Base-by-base conservation (phyloP, 64 coral and sea anemone genomes). In the Platygyra sinensis region DNA sequence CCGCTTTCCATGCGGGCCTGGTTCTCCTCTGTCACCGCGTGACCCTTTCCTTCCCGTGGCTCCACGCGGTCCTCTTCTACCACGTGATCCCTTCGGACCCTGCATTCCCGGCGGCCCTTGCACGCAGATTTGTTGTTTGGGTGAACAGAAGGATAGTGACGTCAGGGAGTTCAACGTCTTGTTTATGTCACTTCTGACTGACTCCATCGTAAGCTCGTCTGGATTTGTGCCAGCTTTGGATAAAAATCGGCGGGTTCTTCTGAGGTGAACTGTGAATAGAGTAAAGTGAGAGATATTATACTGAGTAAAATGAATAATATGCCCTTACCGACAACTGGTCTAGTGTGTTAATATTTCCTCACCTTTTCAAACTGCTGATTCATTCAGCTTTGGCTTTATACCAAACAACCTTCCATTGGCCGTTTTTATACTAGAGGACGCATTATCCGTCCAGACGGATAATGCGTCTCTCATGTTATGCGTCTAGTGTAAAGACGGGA, bases 91-190 rank as follows among this genome's bases (percentile, higher is more conserved):
- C 50, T 84, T 91, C 0, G 5, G 72, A 72, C 89, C 89, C 82
- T 33, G 80, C 49, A 75, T 75, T 91, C 89, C 89, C 60, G 72
- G 89, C 32, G 79, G 89, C 10, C 89, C 89, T 51, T 85, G 62
- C 62, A 72, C 39, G 13, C 81, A 85, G 0, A 52, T 50, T 71
- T 85, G 8, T 85, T 29, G 36, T 30, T 28, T 51, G 12, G 22
- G 24, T 50, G 81, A 85, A 52, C 81, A 85, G 49, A 85, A 72
- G 51, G 81, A 64, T 42, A 12, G 32, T 1, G 62, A 30, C 33
- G 12, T 67, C 30, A 65, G 20, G 46, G 36, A 85, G 24, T n/a
- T 27, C 24, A 85, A n/a, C 19, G 81, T 85, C 20, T 85, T 85
- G 81, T 85, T 85, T 12, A 85, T 85, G 39, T 85, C 81, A 14